Evolutionary conservation across 2,888 invertebrate genomes (phyloP), one percentile per base, ranked within the genome.

Genomic region (Julus scandinavius): DNA sequence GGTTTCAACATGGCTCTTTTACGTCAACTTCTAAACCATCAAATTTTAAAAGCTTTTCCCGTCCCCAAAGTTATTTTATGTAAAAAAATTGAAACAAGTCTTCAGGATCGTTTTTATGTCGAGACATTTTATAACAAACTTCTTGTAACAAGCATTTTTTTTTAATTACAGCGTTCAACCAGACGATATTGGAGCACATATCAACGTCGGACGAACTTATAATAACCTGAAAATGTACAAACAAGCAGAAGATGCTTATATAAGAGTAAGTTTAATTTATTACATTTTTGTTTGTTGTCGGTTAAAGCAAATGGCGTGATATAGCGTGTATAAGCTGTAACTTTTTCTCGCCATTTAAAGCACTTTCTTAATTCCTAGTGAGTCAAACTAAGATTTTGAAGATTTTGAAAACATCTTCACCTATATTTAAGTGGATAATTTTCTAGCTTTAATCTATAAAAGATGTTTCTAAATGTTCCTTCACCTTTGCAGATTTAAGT

Each of bases 101-200:
- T 15, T 4, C 38, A 2, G 15, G 13, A 80, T 80, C 11, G 38
- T 80, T 38, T 40, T 38, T 40, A 80, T 38, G 80, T 80, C 63
- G 29, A 80, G 13, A 80, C 9, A 2, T 38, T 40, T 50, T 11
- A 9, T 80, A 7, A 80, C 7, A 7, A 38, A 80, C 11, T 29
- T 63, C 29, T 72, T 63, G 38, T 80, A 80, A 80, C 38, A 38
- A 80, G 38, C 29, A 63, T 29, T 29, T 13, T 29, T 38, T 80
- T 80, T 17, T 20, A 41, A 38, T 90, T 91, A 41, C 91, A 94
- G 95, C 91, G 98, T 98, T 11, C 99, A 99, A 93, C 96, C 96
- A 17, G 98, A 98, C 92, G 98, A 99, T 92, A 97, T 98, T 86
- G 98, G 98, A 0, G 98, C 98, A 6, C 98, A 98, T 92, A 98